These are phyloP conservation scores for Rosalia funebris DNA, from an alignment of 2,888 invertebrate species.

Conservation along the genomic window DNA sequence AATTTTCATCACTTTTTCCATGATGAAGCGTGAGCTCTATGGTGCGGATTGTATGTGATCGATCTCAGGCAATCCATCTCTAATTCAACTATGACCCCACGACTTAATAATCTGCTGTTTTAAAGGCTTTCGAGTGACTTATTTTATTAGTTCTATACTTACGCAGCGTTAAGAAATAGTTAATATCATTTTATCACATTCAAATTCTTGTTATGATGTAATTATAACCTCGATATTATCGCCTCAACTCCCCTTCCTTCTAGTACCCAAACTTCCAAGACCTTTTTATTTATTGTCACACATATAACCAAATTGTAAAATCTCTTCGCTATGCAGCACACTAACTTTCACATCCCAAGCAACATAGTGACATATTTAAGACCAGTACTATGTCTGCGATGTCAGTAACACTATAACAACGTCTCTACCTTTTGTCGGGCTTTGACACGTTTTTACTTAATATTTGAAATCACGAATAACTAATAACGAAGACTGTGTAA, in stretches of 20 bases:
- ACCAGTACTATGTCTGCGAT: too few species aligned
- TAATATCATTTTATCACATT: slow-evolving; percentile 30
- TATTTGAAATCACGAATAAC: too few species aligned
- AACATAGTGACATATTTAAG: too few species aligned
- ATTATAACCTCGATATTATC: too few species aligned
- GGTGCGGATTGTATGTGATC: slow-evolving; percentile 48
- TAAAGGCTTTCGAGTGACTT: slow-evolving; percentile 53
- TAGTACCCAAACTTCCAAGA: background rate
- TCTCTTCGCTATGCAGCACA: too few species aligned
- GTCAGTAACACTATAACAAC: too few species aligned
- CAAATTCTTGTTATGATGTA: slow-evolving; percentile 4
- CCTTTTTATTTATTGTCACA: background rate
- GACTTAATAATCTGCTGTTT: slow-evolving; percentile 47
- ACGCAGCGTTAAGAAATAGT: slow-evolving; percentile 32
- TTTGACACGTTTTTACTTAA: too few species aligned
- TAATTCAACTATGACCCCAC: slow-evolving; percentile 21
- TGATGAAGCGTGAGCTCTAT: slow-evolving; percentile 59
- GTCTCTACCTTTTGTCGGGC: too few species aligned
- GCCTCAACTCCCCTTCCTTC: too few species aligned
- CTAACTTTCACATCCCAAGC: too few species aligned
- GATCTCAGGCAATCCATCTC: slow-evolving; percentile 36
- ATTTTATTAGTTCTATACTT: slow-evolving; percentile 32
- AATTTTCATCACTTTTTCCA: slow-evolving; percentile 54
- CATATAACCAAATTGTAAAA: too few species aligned
- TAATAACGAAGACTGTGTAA: too few species aligned